Base-by-base conservation (phyloP, 2,797 vertebrate genomes). In the Oceanodroma leucorhoa region DNA sequence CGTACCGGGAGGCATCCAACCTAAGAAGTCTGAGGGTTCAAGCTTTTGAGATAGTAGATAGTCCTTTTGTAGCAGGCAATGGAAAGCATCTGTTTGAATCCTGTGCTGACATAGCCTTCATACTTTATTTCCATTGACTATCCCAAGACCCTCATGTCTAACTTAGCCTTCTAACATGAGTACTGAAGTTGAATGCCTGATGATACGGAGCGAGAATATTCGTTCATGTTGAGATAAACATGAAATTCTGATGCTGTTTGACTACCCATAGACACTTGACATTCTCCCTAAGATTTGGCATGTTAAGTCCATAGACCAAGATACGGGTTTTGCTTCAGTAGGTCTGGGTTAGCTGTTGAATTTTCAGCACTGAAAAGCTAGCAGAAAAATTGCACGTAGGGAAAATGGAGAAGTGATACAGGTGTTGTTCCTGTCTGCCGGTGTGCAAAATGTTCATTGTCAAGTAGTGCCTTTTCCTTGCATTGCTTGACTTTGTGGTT, bases 1-100 rank as follows among this genome's bases (percentile, higher is more conserved):
- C 0, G 0, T 50, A 62, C 27, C 6, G 12, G 6, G 17, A 11
- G 26, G 41, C 22, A n/a, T 57, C 57, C 0, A 0, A 32, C 64
- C 53, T 41, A 79, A 73, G 26, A 82, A 61, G 7, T 26, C 46
- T 65, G 23, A n/a, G 26, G 30, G 21, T 27, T 43, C 67, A 86
- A 75, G 43, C 14, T 77, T 81, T 78, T 88, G 50, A 86, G 83
- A 50, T 61, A 60, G 36, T 11, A 4, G 21, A 38, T 30, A 32
- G 30, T 75, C 50, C 17, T 75, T 73, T 83, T 30, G 40, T 51
- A 79, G 62, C 21, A 57, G 34, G n/a, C 1, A 5, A 40, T 78
- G 71, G 48, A 81, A 80, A 83, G n/a, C 17, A 67, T 46, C 41
- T 73, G 40, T 62, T 85, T 81, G 65, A 75, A 34, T 77, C 48